Percentiles rank a stretch among this genome's conserved stretches.
phyloP scores from a whole-genome alignment of 2,797 vertebrate genomes.

The Pangasius macronema region DNA sequence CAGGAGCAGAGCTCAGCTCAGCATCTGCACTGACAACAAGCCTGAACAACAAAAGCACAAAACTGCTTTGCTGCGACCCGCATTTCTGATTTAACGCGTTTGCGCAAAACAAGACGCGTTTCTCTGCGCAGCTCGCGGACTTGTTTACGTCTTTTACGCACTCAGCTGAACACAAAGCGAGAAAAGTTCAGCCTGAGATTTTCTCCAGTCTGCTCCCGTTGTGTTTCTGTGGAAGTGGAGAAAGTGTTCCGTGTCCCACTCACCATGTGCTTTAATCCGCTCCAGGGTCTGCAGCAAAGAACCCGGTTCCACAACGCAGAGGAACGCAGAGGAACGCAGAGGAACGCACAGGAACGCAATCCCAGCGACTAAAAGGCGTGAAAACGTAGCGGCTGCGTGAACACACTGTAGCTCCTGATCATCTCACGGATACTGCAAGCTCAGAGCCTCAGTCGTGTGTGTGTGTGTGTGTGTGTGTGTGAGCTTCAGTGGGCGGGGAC shows the following conservation, averaged over 20 bases:
- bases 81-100: background rate
- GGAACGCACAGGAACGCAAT: background rate
- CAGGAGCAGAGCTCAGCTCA: background rate
- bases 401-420: conserved; percentile 16
- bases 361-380: background rate
- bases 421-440: conserved; percentile 6
- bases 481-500: conserved; percentile 19
- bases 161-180: background rate
- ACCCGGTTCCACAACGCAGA: background rate
- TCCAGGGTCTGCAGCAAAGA: background rate
- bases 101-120: background rate
- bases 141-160: background rate
- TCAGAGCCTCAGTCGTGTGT: background rate
- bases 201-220: background rate
- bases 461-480: conserved; percentile 3
- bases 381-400: background rate
- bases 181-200: conserved; percentile 8
- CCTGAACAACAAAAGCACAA: conserved; percentile 1
- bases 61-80: background rate
- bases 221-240: background rate
- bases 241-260: conserved; percentile 31
- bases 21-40: background rate
- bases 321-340: background rate
- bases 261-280: conserved; percentile 38
- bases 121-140: background rate